Evolutionary conservation across 2,888 invertebrate genomes (phyloP), one percentile per base, ranked within the genome.

Genomic region (Branchellion lobata): DNA sequence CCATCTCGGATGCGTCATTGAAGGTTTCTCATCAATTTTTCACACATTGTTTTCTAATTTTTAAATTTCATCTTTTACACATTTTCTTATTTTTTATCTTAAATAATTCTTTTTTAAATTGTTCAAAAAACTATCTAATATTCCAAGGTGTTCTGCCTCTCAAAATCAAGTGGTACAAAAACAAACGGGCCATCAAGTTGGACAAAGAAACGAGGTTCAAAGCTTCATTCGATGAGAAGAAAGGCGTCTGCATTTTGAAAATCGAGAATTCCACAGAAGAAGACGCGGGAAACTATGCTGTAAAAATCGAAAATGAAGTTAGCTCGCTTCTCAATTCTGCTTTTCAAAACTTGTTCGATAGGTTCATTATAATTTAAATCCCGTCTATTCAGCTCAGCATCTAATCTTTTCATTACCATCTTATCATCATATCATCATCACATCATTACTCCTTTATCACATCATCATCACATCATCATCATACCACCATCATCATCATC

Each of bases 101-200:
- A 33, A 14, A 11, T 2, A 18, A 34, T 71, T 31, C 33, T 71
- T 5, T 11, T 33, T 71, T 73, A 34, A 11, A 3, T 36, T 11
- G 33, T 73, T 73, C 21, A 8, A 24, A 36, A n/a, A 3, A 21
- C n/a, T 53, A 2, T 75, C 51, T 40, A 3, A 8, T 27, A 27
- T 72, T 72, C 51, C 24, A 53, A 75, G 75, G 75, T 2, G 18
- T 24, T 36, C 33, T 51, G 1, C 53, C 53, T n/a, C 27, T 53
- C 18, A 75, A 75, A 75, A 31, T 77, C 0, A 77, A 77, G 65
- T 77, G 77, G 77, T 77, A 77, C 65, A 77, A 77, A 27, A 77
- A 77, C 77, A 77, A 65, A 33, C 51, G 57, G 11, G 27, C 77
- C 14, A 24, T 77, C 61, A 77, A 77, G 33, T 21, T 61, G 33